phyloP scores from a whole-genome alignment of 2,888 invertebrate genomes.

The Falcaria lacertinaria region DNA sequence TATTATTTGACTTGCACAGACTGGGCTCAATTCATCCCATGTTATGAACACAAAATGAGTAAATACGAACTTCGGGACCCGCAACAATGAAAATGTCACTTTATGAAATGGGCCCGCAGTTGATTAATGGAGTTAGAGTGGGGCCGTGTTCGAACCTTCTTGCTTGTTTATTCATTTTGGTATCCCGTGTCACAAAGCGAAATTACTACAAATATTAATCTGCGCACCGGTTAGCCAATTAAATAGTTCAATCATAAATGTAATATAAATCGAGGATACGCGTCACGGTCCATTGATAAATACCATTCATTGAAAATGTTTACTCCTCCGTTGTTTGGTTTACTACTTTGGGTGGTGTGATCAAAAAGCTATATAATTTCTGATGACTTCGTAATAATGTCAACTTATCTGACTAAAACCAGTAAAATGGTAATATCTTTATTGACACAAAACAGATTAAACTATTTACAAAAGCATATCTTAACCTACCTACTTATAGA shows the following conservation, averaged over 20 bases:
- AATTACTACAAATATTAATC: neutral
- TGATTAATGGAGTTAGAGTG: conserved; percentile 68
- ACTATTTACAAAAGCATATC: no score
- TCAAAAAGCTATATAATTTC: no score
- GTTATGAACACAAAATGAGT: conserved; percentile 59
- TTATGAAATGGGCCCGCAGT: conserved; percentile 66
- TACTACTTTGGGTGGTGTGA: no score
- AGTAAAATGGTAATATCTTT: no score
- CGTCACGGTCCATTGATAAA: no score
- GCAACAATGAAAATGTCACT: conserved; percentile 76
- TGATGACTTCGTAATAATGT: no score
- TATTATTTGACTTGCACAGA: conserved; percentile 45
- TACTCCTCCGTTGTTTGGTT: no score
- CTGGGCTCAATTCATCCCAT: conserved; percentile 39
- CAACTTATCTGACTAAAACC: no score
- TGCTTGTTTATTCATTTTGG: conserved; percentile 59
- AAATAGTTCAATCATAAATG: neutral
- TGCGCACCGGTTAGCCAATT: neutral
- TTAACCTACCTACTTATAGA: no score
- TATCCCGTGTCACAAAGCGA: conserved; percentile 25
- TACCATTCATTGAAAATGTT: no score
- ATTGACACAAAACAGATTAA: no score
- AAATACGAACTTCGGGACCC: conserved; percentile 62
- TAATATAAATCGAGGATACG: no score
- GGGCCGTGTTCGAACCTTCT: conserved; percentile 50